Conservation (phyloP, 2,888 invertebrate genomes). For the Disparrhopalites patrizii region DNA sequence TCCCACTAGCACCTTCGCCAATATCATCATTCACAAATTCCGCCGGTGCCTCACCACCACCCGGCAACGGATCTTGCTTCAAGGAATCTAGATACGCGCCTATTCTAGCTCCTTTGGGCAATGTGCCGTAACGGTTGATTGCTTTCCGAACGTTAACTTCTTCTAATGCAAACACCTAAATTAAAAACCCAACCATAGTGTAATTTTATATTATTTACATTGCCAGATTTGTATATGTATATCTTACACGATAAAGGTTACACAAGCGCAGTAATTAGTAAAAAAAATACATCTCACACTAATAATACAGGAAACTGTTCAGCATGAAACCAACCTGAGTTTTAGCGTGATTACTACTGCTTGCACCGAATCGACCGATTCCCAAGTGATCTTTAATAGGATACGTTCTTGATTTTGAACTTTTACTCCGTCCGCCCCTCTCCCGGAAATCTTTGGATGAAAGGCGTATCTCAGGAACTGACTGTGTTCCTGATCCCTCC, state of each 20-base stretch:
- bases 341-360: slow-evolving; percentile 38
- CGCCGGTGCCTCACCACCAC: slow-evolving; percentile 40
- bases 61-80: slow-evolving; percentile 67
- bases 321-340: slow-evolving; percentile 42
- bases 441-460: slow-evolving; percentile 40
- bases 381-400: slow-evolving; percentile 56
- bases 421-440: slow-evolving; percentile 57
- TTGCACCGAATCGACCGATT: slow-evolving; percentile 28
- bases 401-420: slow-evolving; percentile 62
- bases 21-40: slow-evolving; percentile 38
- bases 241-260: not conserved
- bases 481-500: slow-evolving; percentile 46
- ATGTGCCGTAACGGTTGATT: slow-evolving; percentile 90
- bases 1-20: slow-evolving; percentile 51
- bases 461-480: slow-evolving; percentile 43
- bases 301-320: not conserved
- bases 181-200: not conserved
- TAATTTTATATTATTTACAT: slow-evolving; percentile 32
- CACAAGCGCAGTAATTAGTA: not conserved
- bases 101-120: slow-evolving; percentile 94
- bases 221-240: no score
- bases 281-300: not conserved
- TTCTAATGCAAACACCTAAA: slow-evolving; percentile 84
- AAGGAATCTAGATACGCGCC: slow-evolving; percentile 94
- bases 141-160: slow-evolving; percentile 93